phyloP scores from a whole-genome alignment of 1,140 invertebrate genomes.

The Calosoma granatense region DNA sequence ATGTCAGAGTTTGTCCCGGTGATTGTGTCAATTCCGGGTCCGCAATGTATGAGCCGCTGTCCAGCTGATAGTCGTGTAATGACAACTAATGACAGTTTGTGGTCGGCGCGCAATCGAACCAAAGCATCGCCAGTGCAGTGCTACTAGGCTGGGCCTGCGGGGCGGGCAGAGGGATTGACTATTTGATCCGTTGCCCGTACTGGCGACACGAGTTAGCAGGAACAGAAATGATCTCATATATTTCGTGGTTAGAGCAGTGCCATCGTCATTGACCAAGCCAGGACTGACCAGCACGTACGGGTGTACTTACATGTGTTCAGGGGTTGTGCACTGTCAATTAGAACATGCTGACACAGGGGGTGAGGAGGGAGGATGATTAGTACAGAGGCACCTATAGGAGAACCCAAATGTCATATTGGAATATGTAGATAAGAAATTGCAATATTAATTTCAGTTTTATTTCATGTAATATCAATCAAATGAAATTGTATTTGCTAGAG shows the following conservation, averaged over 20 bases:
- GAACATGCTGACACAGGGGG: too few relatives aligned
- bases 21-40: slow-evolving; percentile 20
- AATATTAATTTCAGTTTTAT: too few relatives aligned
- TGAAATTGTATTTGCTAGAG: too few relatives aligned
- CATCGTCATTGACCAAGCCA: background rate
- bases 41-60: slow-evolving; percentile 10
- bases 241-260: background rate
- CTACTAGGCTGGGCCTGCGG: too few relatives aligned
- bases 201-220: too few relatives aligned
- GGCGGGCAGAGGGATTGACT: background rate
- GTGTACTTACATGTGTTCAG: slow-evolving; percentile 6
- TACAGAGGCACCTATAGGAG: too few relatives aligned
- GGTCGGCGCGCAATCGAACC: slow-evolving; percentile 10
- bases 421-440: too few relatives aligned
- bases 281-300: background rate
- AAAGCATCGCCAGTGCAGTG: background rate
- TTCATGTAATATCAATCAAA: too few relatives aligned
- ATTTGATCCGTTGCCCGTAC: too few relatives aligned
- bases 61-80: slow-evolving; percentile 10
- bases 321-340: background rate
- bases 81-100: slow-evolving; percentile 17
- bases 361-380: background rate
- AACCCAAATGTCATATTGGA: too few relatives aligned
- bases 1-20: background rate
- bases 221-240: too few relatives aligned